Evolutionary conservation across 2,113 vertebrate genomes (phyloP).

Genomic region (Saguinus imperator): DNA sequence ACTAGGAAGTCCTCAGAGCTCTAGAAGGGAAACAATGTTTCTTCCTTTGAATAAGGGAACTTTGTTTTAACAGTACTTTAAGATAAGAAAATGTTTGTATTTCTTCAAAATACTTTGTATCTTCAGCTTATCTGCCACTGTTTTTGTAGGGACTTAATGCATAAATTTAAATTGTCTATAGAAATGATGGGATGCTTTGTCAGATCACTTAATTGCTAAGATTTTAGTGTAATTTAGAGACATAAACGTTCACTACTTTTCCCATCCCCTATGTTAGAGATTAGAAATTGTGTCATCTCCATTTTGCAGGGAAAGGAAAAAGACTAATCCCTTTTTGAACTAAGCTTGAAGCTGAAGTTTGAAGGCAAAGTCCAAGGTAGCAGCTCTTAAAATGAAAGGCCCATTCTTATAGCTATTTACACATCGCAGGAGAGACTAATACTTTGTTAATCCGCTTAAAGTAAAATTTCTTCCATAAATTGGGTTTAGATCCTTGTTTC

Average conservation of each 20-base stretch:
- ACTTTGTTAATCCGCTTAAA: constrained; percentile 45
- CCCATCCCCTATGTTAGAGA: neutral
- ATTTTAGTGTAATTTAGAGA: neutral
- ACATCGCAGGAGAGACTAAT: neutral
- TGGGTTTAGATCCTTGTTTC: constrained; percentile 9
- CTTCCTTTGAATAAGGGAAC: neutral
- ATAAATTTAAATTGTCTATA: constrained; percentile 13
- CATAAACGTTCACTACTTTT: neutral
- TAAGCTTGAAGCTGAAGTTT: constrained; percentile 35
- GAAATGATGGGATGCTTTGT: neutral
- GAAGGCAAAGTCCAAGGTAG: neutral
- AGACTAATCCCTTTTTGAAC: neutral
- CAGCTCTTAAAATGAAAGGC: neutral
- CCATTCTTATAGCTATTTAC: neutral
- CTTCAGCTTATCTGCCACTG: neutral
- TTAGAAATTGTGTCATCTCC: neutral
- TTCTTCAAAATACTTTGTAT: neutral
- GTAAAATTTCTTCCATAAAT: constrained; percentile 20
- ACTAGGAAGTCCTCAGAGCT: neutral
- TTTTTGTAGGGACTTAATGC: neutral
- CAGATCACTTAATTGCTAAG: neutral
- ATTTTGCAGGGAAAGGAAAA: neutral
- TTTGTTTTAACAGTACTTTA: neutral
- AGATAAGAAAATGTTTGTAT: neutral
- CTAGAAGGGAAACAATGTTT: neutral